These are phyloP conservation scores for Drosophila guanche DNA, from an alignment of 1,140 invertebrate species.

Conservation along the genomic window DNA sequence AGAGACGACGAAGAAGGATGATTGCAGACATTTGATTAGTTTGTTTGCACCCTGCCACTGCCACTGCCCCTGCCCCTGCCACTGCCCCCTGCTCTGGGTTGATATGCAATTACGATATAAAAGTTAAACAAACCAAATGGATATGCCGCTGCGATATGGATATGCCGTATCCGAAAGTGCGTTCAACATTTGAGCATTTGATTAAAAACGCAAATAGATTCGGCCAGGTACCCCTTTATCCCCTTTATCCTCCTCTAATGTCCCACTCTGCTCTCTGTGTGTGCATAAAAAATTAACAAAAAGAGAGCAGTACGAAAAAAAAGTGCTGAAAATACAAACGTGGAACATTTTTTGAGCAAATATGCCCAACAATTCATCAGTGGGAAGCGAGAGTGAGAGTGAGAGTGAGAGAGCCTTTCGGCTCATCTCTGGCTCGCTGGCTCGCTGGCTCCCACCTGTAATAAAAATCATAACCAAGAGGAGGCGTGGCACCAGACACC, in stretches of 20 bases:
- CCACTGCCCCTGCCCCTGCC: constrained; percentile 1
- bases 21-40: constrained; percentile 79
- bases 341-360: constrained; percentile 58
- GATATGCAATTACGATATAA: constrained; percentile 82
- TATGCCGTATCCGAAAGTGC: constrained; percentile 4
- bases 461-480: constrained; percentile 79
- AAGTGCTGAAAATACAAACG: constrained; percentile 15
- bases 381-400: constrained; percentile 4
- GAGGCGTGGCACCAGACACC: constrained; percentile 44
- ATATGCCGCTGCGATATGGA: constrained; percentile 23
- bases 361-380: constrained; percentile 66
- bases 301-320: constrained; percentile 3
- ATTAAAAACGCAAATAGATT: constrained; percentile 79
- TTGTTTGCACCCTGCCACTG: constrained; percentile 49
- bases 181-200: constrained; percentile 62
- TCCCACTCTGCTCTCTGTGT: constrained; percentile 44
- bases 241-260: neutral
- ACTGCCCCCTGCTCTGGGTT: too few species aligned
- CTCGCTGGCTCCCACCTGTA: constrained; percentile 56
- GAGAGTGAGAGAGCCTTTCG: constrained; percentile 23
- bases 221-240: neutral
- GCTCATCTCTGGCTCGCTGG: constrained; percentile 7
- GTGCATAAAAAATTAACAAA: constrained; percentile 75
- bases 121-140: constrained; percentile 71
- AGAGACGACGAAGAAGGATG: constrained; percentile 33